These are phyloP conservation scores for Diaprepes abbreviatus DNA, from an alignment of 2,888 invertebrate genomes.

Conservation along the genomic window DNA sequence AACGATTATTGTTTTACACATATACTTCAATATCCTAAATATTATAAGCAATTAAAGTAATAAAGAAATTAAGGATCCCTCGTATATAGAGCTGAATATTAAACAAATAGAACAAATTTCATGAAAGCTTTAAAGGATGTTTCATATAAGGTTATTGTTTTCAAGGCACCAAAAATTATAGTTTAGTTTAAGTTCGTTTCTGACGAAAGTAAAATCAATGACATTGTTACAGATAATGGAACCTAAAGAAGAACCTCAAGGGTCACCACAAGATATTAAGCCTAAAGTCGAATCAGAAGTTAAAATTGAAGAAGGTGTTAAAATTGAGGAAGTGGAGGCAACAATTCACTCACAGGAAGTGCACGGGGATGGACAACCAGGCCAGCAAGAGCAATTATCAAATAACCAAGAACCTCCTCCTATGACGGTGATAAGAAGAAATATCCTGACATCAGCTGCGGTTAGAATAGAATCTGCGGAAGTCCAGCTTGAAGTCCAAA, in stretches of 20 bases:
- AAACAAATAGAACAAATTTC: constrained; percentile 20
- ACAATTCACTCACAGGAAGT: neutral
- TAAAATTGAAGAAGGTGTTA: constrained; percentile 24
- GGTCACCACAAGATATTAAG: constrained; percentile 39
- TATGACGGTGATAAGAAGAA: constrained; percentile 57
- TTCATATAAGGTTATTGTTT: constrained; percentile 30
- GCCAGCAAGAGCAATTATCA: neutral
- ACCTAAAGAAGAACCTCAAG: constrained; percentile 49
- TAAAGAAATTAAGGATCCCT: neutral
- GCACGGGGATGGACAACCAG: neutral
- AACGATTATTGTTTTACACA: too few species aligned
- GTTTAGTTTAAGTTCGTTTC: constrained; percentile 5
- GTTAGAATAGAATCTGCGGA: constrained; percentile 62
- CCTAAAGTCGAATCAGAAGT: constrained; percentile 10
- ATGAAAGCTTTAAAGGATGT: constrained; percentile 26
- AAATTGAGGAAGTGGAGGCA: constrained; percentile 16
- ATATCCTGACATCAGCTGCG: constrained; percentile 62
- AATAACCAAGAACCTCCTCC: constrained; percentile 22
- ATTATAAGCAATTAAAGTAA: too few species aligned
- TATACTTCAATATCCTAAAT: too few species aligned
- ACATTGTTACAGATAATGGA: constrained; percentile 51
- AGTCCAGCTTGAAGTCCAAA: constrained; percentile 59
- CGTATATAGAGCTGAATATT: constrained; percentile 17
- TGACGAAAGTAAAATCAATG: constrained; percentile 4
- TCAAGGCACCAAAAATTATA: constrained; percentile 13